Evolutionary conservation across 2,797 vertebrate species (phyloP).

Genomic region (Phyllotis vaccarum): DNA sequence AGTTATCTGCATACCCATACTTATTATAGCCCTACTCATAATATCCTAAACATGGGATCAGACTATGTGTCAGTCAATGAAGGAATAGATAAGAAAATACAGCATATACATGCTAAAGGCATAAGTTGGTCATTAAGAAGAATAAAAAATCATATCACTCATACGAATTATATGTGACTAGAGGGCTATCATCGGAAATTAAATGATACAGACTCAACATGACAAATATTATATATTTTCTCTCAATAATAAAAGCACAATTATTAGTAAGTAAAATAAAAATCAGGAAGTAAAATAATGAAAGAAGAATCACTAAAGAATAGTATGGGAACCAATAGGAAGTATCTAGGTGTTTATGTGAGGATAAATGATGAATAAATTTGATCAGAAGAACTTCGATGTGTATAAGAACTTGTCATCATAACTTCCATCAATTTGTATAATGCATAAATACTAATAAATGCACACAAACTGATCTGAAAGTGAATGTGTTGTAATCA

Average conservation of each 20-base stretch:
- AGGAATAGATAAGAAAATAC: not conserved
- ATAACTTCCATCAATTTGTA: not conserved
- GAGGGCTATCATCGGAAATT: not conserved
- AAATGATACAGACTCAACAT: not conserved
- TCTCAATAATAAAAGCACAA: not conserved
- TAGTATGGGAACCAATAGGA: no score
- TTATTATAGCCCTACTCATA: not conserved
- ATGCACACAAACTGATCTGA: not conserved
- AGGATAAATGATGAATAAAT: not conserved
- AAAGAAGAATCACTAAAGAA: not conserved
- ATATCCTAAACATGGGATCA: not conserved
- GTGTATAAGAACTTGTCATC: not conserved
- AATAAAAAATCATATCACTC: not conserved
- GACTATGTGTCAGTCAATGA: not conserved
- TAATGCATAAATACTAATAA: not conserved
- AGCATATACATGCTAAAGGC: not conserved
- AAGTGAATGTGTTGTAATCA: not conserved
- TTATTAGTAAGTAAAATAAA: not conserved
- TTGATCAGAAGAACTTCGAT: not conserved
- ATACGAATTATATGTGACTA: not conserved
- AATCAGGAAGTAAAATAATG: no score
- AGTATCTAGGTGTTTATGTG: accelerated
- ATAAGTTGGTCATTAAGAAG: not conserved
- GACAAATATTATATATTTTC: not conserved
- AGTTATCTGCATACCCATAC: not conserved